phyloP scores from a whole-genome alignment of 2,797 vertebrate species.

The Apodemus agrarius region DNA sequence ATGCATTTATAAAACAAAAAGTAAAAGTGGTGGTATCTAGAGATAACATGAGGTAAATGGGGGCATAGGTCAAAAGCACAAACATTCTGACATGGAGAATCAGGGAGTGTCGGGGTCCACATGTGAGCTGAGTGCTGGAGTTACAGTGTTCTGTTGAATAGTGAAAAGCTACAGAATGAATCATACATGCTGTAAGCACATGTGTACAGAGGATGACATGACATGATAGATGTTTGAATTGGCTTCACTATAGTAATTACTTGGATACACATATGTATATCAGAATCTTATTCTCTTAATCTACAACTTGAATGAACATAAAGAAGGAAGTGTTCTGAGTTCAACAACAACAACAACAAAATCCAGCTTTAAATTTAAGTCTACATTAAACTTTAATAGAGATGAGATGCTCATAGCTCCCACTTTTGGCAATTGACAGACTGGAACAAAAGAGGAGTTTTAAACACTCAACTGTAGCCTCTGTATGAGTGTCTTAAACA shows the following conservation, averaged over 20 bases:
- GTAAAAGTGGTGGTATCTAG: background rate
- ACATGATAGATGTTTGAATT: background rate
- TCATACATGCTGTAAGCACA: background rate
- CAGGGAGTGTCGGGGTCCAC: no score
- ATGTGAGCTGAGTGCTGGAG: background rate
- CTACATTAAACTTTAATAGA: background rate
- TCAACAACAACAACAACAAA: background rate
- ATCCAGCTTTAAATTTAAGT: background rate
- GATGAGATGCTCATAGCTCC: rapidly evolving
- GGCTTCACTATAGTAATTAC: background rate
- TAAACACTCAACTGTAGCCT: background rate
- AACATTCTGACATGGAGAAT: background rate
- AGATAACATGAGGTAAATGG: background rate
- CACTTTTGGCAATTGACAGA: rapidly evolving
- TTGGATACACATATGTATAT: background rate
- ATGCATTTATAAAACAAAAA: background rate
- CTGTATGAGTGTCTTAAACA: background rate
- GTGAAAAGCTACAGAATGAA: background rate
- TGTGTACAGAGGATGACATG: background rate
- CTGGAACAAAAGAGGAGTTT: background rate
- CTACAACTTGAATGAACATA: background rate
- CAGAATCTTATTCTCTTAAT: background rate
- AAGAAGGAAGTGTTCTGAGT: background rate
- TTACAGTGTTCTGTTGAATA: background rate
- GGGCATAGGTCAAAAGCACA: background rate